Percentiles rank a stretch among this genome's conserved stretches.
phyloP scores from a whole-genome alignment of 2,797 vertebrate genomes.

The Aratinga solstitialis region DNA sequence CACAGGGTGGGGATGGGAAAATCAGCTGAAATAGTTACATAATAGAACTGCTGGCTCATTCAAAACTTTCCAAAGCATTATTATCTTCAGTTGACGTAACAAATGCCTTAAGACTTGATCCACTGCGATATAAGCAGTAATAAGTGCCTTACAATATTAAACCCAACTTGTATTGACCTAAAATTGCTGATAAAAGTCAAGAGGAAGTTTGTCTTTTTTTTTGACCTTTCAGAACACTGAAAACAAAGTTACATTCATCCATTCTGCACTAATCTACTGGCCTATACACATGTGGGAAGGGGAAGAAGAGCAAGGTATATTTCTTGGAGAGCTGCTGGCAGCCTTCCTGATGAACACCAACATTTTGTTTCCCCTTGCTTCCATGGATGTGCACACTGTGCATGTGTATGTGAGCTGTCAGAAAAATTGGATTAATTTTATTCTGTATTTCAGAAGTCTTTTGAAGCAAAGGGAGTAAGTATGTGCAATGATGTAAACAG shows the following conservation, averaged over 20 bases:
- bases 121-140: constrained; percentile 69
- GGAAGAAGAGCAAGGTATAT: constrained; percentile 41
- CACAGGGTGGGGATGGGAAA: not conserved
- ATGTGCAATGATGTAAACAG: constrained; percentile 89
- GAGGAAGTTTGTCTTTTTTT: not conserved
- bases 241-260: not conserved
- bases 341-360: constrained; percentile 79
- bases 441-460: constrained; percentile 55
- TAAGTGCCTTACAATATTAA: constrained; percentile 78
- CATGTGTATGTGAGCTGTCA: constrained; percentile 69
- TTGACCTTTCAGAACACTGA: not conserved
- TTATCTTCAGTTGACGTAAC: constrained; percentile 54
- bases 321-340: constrained; percentile 89
- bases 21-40: constrained; percentile 24
- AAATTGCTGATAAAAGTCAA: constrained; percentile 51
- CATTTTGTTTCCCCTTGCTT: constrained; percentile 55
- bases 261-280: constrained; percentile 68
- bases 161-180: constrained; percentile 31
- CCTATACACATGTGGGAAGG: constrained; percentile 18
- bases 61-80: constrained; percentile 73
- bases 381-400: constrained; percentile 54
- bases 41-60: constrained; percentile 42
- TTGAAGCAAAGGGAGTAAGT: constrained; percentile 79
- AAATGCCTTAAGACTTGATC: constrained; percentile 74
- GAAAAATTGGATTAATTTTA: constrained; percentile 71